These are phyloP conservation scores for Pontoporia blainvillei DNA, from an alignment of 2,113 vertebrate species.

Conservation along the genomic window DNA sequence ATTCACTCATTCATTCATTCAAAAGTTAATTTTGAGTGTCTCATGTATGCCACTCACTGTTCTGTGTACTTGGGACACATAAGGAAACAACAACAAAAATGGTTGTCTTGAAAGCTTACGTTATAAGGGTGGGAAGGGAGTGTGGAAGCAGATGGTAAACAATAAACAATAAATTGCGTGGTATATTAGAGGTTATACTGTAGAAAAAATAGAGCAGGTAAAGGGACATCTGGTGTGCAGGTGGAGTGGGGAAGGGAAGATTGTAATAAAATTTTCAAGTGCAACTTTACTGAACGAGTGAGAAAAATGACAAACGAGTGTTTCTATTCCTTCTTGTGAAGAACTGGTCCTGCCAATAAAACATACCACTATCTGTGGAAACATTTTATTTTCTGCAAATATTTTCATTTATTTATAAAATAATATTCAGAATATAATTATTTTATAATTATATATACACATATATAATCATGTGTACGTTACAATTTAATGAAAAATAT, in stretches of 20 bases:
- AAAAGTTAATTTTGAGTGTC: neutral
- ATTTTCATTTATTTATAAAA: neutral
- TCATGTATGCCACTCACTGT: neutral
- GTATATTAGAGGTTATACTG: neutral
- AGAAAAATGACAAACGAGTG: neutral
- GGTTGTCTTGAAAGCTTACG: neutral
- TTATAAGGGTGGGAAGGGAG: neutral
- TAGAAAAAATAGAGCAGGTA: neutral
- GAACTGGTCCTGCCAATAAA: neutral
- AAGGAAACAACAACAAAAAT: neutral
- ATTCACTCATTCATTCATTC: neutral
- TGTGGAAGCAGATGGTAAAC: neutral
- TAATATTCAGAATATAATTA: neutral
- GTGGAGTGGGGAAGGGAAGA: neutral
- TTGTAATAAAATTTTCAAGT: neutral
- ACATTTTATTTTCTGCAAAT: neutral
- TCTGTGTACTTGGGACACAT: neutral
- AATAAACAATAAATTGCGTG: neutral
- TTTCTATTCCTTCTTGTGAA: neutral
- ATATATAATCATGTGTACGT: neutral
- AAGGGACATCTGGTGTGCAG: neutral
- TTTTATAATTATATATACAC: neutral
- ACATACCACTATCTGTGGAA: neutral
- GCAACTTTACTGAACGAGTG: neutral
- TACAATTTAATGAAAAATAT: neutral